A percentile compares a stretch with the other conserved stretches of the same genome.
Conservation (phyloP, 2,888 invertebrate genomes). For the Drosophila helvetica region DNA sequence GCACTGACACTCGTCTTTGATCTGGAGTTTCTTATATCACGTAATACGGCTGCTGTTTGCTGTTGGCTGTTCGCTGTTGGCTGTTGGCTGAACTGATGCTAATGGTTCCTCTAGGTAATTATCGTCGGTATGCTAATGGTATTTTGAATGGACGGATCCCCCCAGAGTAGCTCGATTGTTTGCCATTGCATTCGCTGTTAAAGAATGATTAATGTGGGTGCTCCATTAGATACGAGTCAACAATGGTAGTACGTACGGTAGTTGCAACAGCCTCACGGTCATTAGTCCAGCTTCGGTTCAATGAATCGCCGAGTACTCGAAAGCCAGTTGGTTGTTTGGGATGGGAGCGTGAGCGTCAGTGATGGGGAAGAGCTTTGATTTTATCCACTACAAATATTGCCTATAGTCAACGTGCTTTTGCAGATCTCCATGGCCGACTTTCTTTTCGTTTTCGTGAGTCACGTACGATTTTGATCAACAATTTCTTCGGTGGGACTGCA, state of each 20-base stretch:
- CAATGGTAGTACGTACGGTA: slow-evolving; percentile 60
- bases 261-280: slow-evolving; percentile 55
- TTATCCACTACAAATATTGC: neutral
- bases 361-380: slow-evolving; percentile 3
- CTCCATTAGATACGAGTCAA: slow-evolving; percentile 56
- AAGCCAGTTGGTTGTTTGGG: slow-evolving; percentile 2
- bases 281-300: slow-evolving; percentile 53
- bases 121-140: slow-evolving; percentile 74
- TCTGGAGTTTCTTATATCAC: slow-evolving; percentile 54
- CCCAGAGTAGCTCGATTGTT: slow-evolving; percentile 55
- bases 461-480: neutral
- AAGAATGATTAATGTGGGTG: slow-evolving; percentile 74
- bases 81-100: slow-evolving; percentile 64
- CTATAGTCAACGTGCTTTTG: too few species aligned
- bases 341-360: slow-evolving; percentile 8
- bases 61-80: slow-evolving; percentile 15
- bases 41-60: slow-evolving; percentile 74
- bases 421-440: neutral
- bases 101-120: slow-evolving; percentile 70
- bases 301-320: slow-evolving; percentile 21
- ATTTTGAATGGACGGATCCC: slow-evolving; percentile 59
- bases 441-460: neutral
- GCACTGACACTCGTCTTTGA: slow-evolving; percentile 51
- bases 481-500: neutral
- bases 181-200: slow-evolving; percentile 54